Evolutionary conservation across 2,888 invertebrate genomes (phyloP), one percentile per base, ranked within the genome.

Genomic region (Palloptera scutellata): DNA sequence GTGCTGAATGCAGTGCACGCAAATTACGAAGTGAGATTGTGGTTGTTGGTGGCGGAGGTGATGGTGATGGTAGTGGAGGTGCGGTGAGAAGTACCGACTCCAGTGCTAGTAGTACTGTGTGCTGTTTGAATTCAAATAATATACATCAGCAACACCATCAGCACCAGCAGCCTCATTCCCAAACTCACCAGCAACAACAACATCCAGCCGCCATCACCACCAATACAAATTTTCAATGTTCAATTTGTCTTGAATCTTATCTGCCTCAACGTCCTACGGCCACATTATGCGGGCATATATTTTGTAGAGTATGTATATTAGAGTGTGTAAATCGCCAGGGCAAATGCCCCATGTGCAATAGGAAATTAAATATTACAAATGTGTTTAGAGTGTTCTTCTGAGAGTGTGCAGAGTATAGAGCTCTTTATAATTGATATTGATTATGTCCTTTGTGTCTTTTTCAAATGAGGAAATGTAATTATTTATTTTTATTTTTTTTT

Each of bases 331-430:
- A 61, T 20, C 15, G 65, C 11, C 52, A 48, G 45, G 67, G 65
- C 48, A 67, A 67, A 45, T 70, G 70, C 53, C 70, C 70, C 48
- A 70, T 70, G 19, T 70, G 70, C 65, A 70, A 66, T 65, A n/a
- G 67, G 30, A 66, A 67, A 58, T 67, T 70, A 17, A 67, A 70
- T 63, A 17, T 60, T n/a, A 68, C 62, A n/a, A 63, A 63, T 57
- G 53, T 70, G 30, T 66, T 70, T 54, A 45, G 70, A 8, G 63
- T 70, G 40, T 70, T 63, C 52, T 66, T 70, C 59, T 70, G 45
- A 64, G 11, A 59, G 48, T 3, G 15, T 30, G 6, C 3, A 30
- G 30, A 30, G 30, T 30, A 6, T 6, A 30, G 30, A 30, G 30
- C 30, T 30, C 30, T 30, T 30, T 30, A 30, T 30, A 54, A 60